These are phyloP conservation scores for Carapus acus DNA, from an alignment of 2,797 vertebrate genomes.

Conservation along the genomic window DNA sequence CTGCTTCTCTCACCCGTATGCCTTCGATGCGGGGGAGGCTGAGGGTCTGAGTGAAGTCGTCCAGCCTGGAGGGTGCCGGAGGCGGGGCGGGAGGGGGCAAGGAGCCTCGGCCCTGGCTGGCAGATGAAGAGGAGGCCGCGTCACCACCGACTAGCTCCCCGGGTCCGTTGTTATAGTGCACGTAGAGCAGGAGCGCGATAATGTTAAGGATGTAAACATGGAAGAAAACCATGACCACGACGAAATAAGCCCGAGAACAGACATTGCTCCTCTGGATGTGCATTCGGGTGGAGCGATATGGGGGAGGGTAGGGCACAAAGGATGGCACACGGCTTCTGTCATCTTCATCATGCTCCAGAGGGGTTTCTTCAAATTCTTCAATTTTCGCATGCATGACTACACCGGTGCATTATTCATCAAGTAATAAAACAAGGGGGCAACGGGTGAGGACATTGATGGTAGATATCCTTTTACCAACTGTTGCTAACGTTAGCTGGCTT, in stretches of 20 bases:
- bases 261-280: slow-evolving; percentile 77
- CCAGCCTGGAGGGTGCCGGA: slow-evolving; percentile 26
- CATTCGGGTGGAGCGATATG: slow-evolving; percentile 54
- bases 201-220: slow-evolving; percentile 91
- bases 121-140: slow-evolving; percentile 27
- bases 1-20: slow-evolving; percentile 77
- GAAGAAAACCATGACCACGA: slow-evolving; percentile 92
- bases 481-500: slow-evolving; percentile 8
- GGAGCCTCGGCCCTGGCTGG: slow-evolving; percentile 7
- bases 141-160: slow-evolving; percentile 47
- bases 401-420: not conserved
- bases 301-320: slow-evolving; percentile 20
- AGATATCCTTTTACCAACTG: not conserved
- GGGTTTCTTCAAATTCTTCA: slow-evolving; percentile 45
- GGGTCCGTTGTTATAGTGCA: slow-evolving; percentile 85
- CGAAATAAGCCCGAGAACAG: slow-evolving; percentile 90
- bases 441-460: not conserved
- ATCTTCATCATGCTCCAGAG: slow-evolving; percentile 31
- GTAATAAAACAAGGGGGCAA: not conserved
- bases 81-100: slow-evolving; percentile 31
- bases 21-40: slow-evolving; percentile 83
- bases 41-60: slow-evolving; percentile 45
- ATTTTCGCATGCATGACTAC: slow-evolving; percentile 30
- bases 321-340: slow-evolving; percentile 30
- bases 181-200: slow-evolving; percentile 86